Evolutionary conservation across 1,140 invertebrate species (phyloP).

Genomic region (Lordiphosa stackelbergi): DNA sequence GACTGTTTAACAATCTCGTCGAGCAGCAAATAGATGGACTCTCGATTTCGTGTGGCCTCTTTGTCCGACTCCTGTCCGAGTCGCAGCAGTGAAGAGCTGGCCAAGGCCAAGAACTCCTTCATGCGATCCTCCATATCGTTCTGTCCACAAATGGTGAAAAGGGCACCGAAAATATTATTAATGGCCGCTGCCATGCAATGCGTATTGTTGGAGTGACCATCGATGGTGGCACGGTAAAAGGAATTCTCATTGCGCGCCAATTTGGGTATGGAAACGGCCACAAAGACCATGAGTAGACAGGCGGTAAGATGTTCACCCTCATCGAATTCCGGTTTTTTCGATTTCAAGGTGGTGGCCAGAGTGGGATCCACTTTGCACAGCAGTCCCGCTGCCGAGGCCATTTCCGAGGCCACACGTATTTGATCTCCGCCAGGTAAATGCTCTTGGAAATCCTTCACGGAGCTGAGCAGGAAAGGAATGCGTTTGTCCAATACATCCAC

Average conservation of each 20-base stretch:
- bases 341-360: constrained; percentile 90
- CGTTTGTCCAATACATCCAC: constrained; percentile 95
- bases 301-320: constrained; percentile 95
- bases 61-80: constrained; percentile 97
- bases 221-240: constrained; percentile 92
- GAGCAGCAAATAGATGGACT: constrained; percentile 96
- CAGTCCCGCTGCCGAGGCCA: constrained; percentile 96
- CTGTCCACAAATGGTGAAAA: constrained; percentile 96
- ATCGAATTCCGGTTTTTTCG: constrained; percentile 91
- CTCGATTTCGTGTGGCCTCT: constrained; percentile 94
- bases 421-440: constrained; percentile 93
- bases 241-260: constrained; percentile 94
- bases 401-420: constrained; percentile 95
- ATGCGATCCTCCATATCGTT: constrained; percentile 98
- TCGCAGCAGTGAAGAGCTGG: constrained; percentile 95
- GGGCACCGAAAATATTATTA: constrained; percentile 96
- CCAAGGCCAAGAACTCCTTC: constrained; percentile 98
- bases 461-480: constrained; percentile 97
- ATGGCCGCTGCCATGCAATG: constrained; percentile 98
- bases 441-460: constrained; percentile 95
- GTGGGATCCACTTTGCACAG: constrained; percentile 96
- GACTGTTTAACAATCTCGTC: constrained; percentile 98
- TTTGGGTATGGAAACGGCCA: constrained; percentile 98
- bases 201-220: constrained; percentile 98
- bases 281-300: constrained; percentile 98